Conservation (phyloP, 1,140 invertebrate species). For the Brachionus rubens region DNA sequence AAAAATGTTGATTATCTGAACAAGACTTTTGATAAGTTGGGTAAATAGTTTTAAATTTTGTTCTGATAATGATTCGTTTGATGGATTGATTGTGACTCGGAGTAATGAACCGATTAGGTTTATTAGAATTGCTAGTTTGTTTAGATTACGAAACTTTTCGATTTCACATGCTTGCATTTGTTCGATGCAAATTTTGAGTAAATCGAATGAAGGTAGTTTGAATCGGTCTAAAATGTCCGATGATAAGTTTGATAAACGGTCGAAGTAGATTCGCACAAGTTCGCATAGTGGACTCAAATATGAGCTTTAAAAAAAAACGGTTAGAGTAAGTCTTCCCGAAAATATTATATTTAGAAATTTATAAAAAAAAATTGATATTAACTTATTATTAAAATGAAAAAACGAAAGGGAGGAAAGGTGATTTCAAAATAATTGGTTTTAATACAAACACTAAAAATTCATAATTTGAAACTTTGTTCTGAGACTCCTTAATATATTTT, state of each 20-base stretch:
- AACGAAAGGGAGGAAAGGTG: too few species aligned
- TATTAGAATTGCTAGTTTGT: conserved; percentile 29
- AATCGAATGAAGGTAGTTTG: conserved; percentile 12
- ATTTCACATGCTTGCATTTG: conserved; percentile 44
- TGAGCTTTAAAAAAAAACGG: neutral
- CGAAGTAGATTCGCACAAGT: neutral
- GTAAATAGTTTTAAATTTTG: neutral
- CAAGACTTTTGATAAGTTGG: conserved; percentile 24
- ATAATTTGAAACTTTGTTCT: too few species aligned
- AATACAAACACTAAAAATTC: too few species aligned
- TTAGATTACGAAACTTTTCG: conserved; percentile 42
- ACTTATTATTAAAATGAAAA: too few species aligned
- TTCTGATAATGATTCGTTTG: neutral
- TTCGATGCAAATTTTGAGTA: conserved; percentile 35
- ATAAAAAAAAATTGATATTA: too few species aligned
- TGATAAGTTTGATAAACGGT: neutral
- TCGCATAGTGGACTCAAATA: conserved; percentile 17
- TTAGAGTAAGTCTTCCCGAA: too few species aligned
- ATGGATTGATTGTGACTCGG: neutral
- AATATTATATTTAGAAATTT: too few species aligned
- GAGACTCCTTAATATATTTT: too few species aligned
- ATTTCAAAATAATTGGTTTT: too few species aligned
- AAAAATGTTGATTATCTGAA: conserved; percentile 42
- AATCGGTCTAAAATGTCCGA: neutral
- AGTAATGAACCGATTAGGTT: conserved; percentile 12